These are phyloP conservation scores for Dynastes grantii DNA, from an alignment of 2,888 invertebrate genomes.

Conservation along the genomic window DNA sequence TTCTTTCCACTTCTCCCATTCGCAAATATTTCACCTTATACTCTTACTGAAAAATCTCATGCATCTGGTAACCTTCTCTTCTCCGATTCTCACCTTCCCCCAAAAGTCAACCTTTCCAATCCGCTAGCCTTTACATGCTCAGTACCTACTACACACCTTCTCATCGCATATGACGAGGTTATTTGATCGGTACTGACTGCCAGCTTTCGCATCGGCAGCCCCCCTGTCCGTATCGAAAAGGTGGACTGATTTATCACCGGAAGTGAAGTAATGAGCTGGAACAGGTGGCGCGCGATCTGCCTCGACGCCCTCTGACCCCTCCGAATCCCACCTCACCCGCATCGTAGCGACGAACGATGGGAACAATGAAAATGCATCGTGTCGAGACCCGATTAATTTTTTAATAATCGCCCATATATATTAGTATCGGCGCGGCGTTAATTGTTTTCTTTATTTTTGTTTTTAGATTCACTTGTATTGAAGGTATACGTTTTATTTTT, in stretches of 20 bases:
- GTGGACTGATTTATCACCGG: slow-evolving; percentile 67
- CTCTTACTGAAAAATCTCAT: slow-evolving; percentile 22
- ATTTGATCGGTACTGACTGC: slow-evolving; percentile 27
- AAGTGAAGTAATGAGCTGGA: slow-evolving; percentile 68
- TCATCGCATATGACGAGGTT: slow-evolving; percentile 6
- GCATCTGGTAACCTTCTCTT: background rate
- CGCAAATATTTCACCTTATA: slow-evolving; percentile 10
- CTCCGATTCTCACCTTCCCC: no score
- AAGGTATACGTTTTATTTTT: background rate
- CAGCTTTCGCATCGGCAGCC: slow-evolving; percentile 23
- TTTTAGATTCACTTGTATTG: background rate
- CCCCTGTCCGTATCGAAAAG: slow-evolving; percentile 47
- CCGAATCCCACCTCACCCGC: background rate
- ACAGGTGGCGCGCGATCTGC: slow-evolving; percentile 66
- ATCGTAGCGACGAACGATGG: slow-evolving; percentile 12
- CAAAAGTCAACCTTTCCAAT: no score
- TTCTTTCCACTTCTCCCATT: background rate
- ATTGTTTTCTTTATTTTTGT: background rate
- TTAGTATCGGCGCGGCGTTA: background rate
- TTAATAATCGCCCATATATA: slow-evolving; percentile 18
- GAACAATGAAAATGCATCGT: slow-evolving; percentile 48
- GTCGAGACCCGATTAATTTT: slow-evolving; percentile 28
- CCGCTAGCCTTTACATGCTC: background rate
- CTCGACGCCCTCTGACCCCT: slow-evolving; percentile 38
- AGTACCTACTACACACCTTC: background rate